A percentile compares a stretch with the other conserved stretches of the same genome.
phyloP scores from a whole-genome alignment of 2,888 invertebrate species.

The Cosmia trapezina region DNA sequence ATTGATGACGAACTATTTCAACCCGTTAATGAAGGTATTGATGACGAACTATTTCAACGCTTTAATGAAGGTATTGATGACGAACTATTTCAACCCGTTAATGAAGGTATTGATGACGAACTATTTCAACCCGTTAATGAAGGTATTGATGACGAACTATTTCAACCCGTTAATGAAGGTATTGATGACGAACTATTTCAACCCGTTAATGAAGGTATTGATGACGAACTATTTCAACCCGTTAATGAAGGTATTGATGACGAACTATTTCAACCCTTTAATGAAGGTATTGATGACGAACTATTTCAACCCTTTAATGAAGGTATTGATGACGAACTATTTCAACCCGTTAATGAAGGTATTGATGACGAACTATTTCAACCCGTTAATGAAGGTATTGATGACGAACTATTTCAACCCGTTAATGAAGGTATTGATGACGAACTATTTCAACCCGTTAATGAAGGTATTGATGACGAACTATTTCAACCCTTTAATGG shows the following conservation, averaged over 20 bases:
- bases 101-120: background rate
- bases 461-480: background rate
- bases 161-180: too few species aligned
- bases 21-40: conserved; percentile 1
- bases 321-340: background rate
- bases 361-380: background rate
- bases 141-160: background rate
- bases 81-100: background rate
- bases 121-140: too few species aligned
- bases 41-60: background rate
- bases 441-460: background rate
- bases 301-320: too few species aligned
- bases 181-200: background rate
- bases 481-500: background rate
- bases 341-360: too few species aligned
- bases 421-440: conserved; percentile 2
- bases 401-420: background rate
- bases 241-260: conserved; percentile 2
- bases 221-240: background rate
- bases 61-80: conserved; percentile 2
- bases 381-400: conserved; percentile 1
- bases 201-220: conserved; percentile 1
- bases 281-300: background rate
- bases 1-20: background rate
- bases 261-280: background rate